Evolutionary conservation across 2,888 invertebrate species (phyloP), one percentile per base, ranked within the genome.

Genomic region (Mesorhabditis belari): DNA sequence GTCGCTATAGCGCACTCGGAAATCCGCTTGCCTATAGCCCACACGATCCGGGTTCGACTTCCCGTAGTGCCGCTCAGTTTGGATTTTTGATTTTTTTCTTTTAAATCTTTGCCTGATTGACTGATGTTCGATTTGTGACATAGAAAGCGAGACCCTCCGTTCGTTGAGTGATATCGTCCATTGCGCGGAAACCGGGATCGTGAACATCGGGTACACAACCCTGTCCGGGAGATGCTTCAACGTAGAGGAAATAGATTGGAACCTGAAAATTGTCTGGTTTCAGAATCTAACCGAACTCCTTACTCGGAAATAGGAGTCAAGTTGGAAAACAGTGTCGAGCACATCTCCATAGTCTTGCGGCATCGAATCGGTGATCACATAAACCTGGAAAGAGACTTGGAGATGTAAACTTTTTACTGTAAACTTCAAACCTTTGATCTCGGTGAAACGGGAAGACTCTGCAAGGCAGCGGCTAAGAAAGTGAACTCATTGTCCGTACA

Each of bases 321-420:
- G 58, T n/a, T 71, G 64, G 64, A 71, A 67, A 5, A 73, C 69
- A n/a, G 61, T 65, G 25, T 73, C 71, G 44, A 52, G 17, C 17
- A 61, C 58, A 17, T 62, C 59, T 5, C 55, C 58, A 26, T 62
- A 63, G 61, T 76, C 76, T 52, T 69, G 66, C 9, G 76, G 71
- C 26, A 64, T 60, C 17, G 70, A 73, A 55, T 76, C 76, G 19
- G 76, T 71, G 60, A 76, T 64, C 24, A 76, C 69, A 64, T 76
- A 76, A 50, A 75, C n/a, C 44, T 35, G n/a, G 35, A 35, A 35
- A 35, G 44, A 50, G 59, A 35, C 53, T 72, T 29, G 56, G 55
- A 54, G 61, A 57, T 19, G 35, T 55, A 17, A 50, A 71, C 25
- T 29, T 55, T 21, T 69, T 6, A 9, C 17, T 69, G 49, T 51